phyloP scores from a whole-genome alignment of 2,113 vertebrate species.

The Salvelinus sp. region DNA sequence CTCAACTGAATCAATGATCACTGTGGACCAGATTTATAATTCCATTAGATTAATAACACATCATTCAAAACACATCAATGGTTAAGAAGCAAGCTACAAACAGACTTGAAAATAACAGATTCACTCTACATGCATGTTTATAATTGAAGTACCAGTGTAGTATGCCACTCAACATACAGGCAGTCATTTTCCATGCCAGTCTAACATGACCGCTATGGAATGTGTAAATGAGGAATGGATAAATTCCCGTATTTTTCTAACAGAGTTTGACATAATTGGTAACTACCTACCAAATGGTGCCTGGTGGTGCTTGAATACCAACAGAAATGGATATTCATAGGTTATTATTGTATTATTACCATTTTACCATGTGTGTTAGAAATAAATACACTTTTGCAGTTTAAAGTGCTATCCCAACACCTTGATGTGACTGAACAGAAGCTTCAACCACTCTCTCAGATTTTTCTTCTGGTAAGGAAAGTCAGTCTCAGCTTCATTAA shows the following conservation, averaged over 20 bases:
- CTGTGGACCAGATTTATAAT: slow-evolving; percentile 28
- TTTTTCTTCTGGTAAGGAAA: background rate
- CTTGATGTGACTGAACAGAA: too few relatives aligned
- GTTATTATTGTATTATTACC: too few relatives aligned
- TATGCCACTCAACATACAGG: background rate
- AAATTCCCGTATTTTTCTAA: too few relatives aligned
- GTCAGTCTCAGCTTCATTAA: slow-evolving; percentile 3
- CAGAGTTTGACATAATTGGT: too few relatives aligned
- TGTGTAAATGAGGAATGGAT: too few relatives aligned
- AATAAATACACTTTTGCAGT: too few relatives aligned
- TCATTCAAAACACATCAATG: slow-evolving; percentile 20
- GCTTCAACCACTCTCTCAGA: background rate
- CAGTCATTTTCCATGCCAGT: background rate
- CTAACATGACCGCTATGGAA: too few relatives aligned
- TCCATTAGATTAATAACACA: slow-evolving; percentile 34
- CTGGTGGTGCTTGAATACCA: too few relatives aligned
- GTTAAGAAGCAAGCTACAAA: slow-evolving; percentile 6
- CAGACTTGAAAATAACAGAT: slow-evolving; percentile 17
- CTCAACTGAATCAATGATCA: slow-evolving; percentile 17
- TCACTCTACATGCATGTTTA: background rate
- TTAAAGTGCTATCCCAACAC: too few relatives aligned
- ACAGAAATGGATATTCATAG: too few relatives aligned
- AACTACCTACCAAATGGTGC: too few relatives aligned
- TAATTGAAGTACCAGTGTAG: background rate
- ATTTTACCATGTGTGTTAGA: too few relatives aligned